These are phyloP conservation scores for Apamea sordens DNA, from an alignment of 2,888 invertebrate genomes.

Conservation along the genomic window DNA sequence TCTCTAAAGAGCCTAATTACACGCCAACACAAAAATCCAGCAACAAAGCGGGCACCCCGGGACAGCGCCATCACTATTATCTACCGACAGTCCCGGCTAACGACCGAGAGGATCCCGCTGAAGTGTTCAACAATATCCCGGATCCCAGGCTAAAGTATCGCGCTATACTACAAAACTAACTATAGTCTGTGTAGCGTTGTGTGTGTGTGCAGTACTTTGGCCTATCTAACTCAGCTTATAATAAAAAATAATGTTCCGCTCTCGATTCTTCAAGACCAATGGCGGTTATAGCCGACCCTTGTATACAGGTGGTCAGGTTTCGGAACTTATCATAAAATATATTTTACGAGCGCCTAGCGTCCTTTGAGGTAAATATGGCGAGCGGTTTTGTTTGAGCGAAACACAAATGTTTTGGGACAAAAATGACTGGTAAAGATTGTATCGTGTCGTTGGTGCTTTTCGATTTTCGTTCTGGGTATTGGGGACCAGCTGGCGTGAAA, in stretches of 20 bases:
- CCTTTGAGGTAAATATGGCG: constrained; percentile 52
- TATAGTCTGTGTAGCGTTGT: constrained; percentile 30
- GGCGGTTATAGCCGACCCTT: constrained; percentile 49
- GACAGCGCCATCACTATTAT: constrained; percentile 67
- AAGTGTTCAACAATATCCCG: constrained; percentile 67
- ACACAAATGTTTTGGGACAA: constrained; percentile 54
- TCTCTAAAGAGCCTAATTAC: constrained; percentile 54
- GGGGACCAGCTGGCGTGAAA: neutral
- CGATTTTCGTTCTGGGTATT: constrained; percentile 5
- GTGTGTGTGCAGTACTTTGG: constrained; percentile 12
- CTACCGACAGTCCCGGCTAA: constrained; percentile 67
- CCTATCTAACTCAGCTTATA: constrained; percentile 59
- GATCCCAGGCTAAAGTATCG: constrained; percentile 51
- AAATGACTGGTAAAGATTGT: constrained; percentile 48
- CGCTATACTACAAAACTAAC: constrained; percentile 28
- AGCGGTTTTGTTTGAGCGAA: constrained; percentile 34
- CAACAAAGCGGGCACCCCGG: constrained; percentile 53
- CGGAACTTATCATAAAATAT: constrained; percentile 62
- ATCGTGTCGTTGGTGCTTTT: constrained; percentile 9
- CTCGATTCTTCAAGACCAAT: constrained; percentile 60
- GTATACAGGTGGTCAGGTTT: constrained; percentile 62
- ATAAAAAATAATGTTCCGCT: constrained; percentile 65
- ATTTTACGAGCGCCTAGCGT: constrained; percentile 60
- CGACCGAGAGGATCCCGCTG: constrained; percentile 61
- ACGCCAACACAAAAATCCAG: constrained; percentile 42